phyloP scores from a whole-genome alignment of 2,888 invertebrate genomes.

The Augiades crinisus region DNA sequence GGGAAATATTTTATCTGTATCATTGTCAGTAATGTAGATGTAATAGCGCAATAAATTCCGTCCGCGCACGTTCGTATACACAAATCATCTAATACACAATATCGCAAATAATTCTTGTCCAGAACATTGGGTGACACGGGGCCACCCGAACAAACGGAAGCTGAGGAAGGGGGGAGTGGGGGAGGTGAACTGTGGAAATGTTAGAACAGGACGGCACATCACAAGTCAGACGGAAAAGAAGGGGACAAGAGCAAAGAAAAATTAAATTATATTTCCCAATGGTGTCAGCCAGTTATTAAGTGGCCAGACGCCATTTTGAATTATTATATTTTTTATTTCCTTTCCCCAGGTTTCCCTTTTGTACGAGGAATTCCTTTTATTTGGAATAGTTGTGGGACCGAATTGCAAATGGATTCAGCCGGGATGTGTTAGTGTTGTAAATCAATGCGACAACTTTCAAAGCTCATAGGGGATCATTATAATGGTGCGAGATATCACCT shows the following conservation, averaged over 20 bases:
- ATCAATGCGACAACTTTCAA: slow-evolving; percentile 48
- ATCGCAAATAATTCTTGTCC: slow-evolving; percentile 77
- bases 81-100: slow-evolving; percentile 77
- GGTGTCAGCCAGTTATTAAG: slow-evolving; percentile 83
- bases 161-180: slow-evolving; percentile 48
- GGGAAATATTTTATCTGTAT: slow-evolving; percentile 24
- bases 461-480: slow-evolving; percentile 47
- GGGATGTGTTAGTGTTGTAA: slow-evolving; percentile 51
- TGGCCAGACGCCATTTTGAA: slow-evolving; percentile 82
- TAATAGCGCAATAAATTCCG: slow-evolving; percentile 55
- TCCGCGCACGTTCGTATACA: slow-evolving; percentile 64
- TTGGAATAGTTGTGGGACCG: slow-evolving; percentile 69
- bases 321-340: slow-evolving; percentile 77
- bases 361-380: slow-evolving; percentile 73
- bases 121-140: slow-evolving; percentile 71
- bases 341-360: slow-evolving; percentile 70
- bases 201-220: slow-evolving; percentile 51
- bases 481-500: slow-evolving; percentile 20
- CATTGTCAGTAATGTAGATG: slow-evolving; percentile 24
- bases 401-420: slow-evolving; percentile 61
- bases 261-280: slow-evolving; percentile 82
- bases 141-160: slow-evolving; percentile 61
- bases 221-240: slow-evolving; percentile 39
- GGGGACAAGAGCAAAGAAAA: slow-evolving; percentile 63
- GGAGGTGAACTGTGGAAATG: slow-evolving; percentile 55